phyloP scores from a whole-genome alignment of 1,140 invertebrate genomes.

The Thaumetopoea pityocampa region DNA sequence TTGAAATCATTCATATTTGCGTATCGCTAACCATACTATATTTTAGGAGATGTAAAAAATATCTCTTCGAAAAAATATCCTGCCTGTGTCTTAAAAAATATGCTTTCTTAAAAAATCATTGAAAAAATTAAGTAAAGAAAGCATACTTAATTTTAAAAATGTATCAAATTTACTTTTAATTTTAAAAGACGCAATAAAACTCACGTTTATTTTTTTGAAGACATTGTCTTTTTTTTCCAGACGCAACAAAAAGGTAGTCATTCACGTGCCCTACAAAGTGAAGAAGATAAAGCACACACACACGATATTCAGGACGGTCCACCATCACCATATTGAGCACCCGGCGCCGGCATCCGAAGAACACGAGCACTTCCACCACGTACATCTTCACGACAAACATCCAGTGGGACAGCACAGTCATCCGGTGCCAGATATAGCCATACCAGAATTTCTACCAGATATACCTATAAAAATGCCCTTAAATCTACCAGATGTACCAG shows the following conservation, averaged over 20 bases:
- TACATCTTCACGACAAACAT: constrained; percentile 47
- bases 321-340: constrained; percentile 68
- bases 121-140: no score
- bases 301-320: constrained; percentile 79
- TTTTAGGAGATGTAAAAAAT: no score
- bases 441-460: constrained; percentile 56
- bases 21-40: no score
- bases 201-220: background rate
- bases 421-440: constrained; percentile 35
- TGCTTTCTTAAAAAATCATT: no score
- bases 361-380: constrained; percentile 68
- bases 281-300: constrained; percentile 81
- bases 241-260: constrained; percentile 77
- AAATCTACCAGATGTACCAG: constrained; percentile 35
- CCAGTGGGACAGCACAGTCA: constrained; percentile 32
- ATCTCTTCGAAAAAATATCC: no score
- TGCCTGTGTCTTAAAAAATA: no score
- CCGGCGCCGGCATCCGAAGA: constrained; percentile 38
- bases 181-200: constrained; percentile 2
- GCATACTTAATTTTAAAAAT: no score
- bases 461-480: constrained; percentile 35
- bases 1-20: no score
- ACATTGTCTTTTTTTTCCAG: constrained; percentile 22
- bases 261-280: constrained; percentile 78
- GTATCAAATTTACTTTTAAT: background rate